phyloP scores from a whole-genome alignment of 2,888 invertebrate species.

The Sminthurinus aureus region DNA sequence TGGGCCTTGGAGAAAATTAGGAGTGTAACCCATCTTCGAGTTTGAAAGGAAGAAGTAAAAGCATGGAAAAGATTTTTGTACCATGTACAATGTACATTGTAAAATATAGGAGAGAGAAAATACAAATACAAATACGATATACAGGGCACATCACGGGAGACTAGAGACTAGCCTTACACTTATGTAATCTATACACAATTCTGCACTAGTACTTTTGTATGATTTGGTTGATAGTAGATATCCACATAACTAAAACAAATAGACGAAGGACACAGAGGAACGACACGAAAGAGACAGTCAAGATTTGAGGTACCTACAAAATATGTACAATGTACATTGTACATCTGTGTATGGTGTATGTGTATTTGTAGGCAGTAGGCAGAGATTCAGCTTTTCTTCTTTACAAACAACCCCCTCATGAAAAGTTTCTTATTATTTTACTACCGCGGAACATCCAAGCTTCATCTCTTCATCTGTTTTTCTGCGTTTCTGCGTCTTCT shows the following conservation, averaged over 20 bases:
- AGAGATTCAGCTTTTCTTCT: not conserved
- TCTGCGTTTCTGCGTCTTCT: not conserved
- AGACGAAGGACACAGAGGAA: too few relatives aligned
- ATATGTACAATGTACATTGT: not conserved
- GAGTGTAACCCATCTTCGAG: conserved; percentile 13
- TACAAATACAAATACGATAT: too few relatives aligned
- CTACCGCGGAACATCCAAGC: not conserved
- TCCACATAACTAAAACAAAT: too few relatives aligned
- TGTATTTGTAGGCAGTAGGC: not conserved
- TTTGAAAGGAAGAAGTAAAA: too few relatives aligned
- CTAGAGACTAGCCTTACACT: too few relatives aligned
- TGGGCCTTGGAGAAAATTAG: conserved; percentile 17
- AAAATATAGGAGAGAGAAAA: not conserved
- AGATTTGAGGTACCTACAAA: not conserved
- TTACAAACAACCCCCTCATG: conserved; percentile 30
- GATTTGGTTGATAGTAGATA: too few relatives aligned
- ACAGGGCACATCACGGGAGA: too few relatives aligned
- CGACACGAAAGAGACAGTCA: not conserved
- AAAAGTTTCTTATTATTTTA: conserved; percentile 18
- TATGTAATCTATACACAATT: too few relatives aligned
- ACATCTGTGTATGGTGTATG: too few relatives aligned
- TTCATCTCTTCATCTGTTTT: not conserved
- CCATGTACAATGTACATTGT: too few relatives aligned
- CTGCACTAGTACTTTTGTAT: too few relatives aligned
- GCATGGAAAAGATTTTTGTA: too few relatives aligned